phyloP scores from a whole-genome alignment of 2,797 vertebrate species.

The Sebastes vulpes region DNA sequence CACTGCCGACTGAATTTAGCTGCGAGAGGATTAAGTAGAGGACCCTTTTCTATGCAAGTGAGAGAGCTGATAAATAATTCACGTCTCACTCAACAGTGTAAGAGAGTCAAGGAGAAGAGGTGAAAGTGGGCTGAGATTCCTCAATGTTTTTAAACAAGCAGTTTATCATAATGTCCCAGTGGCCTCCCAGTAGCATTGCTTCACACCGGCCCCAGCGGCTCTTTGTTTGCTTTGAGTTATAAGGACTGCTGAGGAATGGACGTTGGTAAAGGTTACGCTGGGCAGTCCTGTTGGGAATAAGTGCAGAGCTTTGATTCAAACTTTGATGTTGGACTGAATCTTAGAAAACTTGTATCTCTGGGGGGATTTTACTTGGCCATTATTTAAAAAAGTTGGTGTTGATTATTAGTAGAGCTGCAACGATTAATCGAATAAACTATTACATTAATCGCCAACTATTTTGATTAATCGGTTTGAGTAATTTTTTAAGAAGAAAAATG shows the following conservation, averaged over 20 bases:
- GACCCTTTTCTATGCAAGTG: slow-evolving; percentile 37
- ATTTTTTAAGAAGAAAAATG: no score
- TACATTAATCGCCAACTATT: no score
- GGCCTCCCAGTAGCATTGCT: slow-evolving; percentile 37
- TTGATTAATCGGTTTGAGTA: no score
- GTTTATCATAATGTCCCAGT: slow-evolving; percentile 69
- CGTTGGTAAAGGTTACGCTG: slow-evolving; percentile 31
- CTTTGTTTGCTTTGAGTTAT: slow-evolving; percentile 34
- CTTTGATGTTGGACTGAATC: background rate
- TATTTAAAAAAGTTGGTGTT: background rate
- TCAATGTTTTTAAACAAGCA: slow-evolving; percentile 60
- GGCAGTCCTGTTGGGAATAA: slow-evolving; percentile 6
- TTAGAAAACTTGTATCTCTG: background rate
- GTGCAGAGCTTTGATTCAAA: slow-evolving; percentile 8
- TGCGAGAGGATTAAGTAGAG: slow-evolving; percentile 68
- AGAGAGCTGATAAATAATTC: slow-evolving; percentile 75
- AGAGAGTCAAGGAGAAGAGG: slow-evolving; percentile 56
- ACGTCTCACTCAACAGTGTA: slow-evolving; percentile 46
- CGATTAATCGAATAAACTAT: no score
- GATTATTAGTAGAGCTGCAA: background rate
- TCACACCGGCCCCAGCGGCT: background rate
- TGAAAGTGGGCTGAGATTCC: slow-evolving; percentile 48
- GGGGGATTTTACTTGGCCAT: background rate
- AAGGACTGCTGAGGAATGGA: slow-evolving; percentile 32
- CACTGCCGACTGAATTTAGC: slow-evolving; percentile 44